Evolutionary conservation across 2,797 vertebrate genomes (phyloP).

Genomic region (Xenentodon cancila): DNA sequence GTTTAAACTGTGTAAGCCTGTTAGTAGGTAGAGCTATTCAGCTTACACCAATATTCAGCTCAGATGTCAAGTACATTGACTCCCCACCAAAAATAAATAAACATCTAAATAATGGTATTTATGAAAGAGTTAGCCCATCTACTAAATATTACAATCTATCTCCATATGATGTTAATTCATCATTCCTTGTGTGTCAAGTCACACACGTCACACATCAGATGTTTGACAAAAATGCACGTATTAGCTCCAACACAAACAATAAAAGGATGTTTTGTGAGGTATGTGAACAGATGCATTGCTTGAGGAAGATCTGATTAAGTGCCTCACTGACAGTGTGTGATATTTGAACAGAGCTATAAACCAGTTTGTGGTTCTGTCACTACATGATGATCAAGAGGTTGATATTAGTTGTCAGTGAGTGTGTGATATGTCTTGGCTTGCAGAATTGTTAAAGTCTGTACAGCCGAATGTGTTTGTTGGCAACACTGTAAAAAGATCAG

Average conservation of each 20-base stretch:
- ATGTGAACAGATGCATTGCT: constrained; percentile 9
- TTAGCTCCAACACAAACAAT: neutral
- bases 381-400: neutral
- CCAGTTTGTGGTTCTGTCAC: neutral
- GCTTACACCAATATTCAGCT: constrained; percentile 11
- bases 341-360: constrained; percentile 8
- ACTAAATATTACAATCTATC: too few relatives aligned
- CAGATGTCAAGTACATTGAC: constrained; percentile 11
- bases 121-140: too few relatives aligned
- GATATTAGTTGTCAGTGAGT: constrained; percentile 1
- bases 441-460: neutral
- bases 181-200: neutral
- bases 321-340: neutral
- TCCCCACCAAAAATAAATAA: neutral
- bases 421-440: constrained; percentile 5
- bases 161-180: too few relatives aligned
- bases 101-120: too few relatives aligned
- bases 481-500: constrained; percentile 7
- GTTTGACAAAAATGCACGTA: neutral
- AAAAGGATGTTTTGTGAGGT: too few relatives aligned
- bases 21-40: constrained; percentile 14
- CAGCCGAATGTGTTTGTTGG: constrained; percentile 12
- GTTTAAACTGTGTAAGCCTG: constrained; percentile 40
- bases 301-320: constrained; percentile 16
- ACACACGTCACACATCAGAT: neutral